phyloP scores from a whole-genome alignment of 2,797 vertebrate species.

The Coregonus sp. region DNA sequence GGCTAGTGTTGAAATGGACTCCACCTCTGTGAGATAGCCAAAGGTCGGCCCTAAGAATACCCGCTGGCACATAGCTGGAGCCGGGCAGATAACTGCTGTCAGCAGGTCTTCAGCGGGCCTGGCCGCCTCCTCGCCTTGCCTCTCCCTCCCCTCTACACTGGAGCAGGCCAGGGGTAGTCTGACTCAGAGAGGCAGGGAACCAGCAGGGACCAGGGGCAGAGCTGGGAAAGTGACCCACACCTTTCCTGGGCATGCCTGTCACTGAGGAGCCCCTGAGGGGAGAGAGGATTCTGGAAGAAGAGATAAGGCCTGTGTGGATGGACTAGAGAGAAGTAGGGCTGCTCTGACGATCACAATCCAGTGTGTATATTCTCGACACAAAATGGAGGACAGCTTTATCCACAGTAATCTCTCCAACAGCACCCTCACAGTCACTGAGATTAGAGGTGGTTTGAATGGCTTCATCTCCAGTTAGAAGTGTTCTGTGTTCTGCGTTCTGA shows the following conservation, averaged over 20 bases:
- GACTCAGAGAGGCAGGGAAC: background rate
- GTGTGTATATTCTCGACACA: background rate
- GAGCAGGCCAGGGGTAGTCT: no score
- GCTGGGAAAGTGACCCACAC: background rate
- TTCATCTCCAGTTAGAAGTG: no score
- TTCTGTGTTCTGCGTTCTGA: background rate
- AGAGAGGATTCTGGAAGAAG: background rate
- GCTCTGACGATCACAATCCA: background rate
- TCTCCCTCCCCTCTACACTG: background rate
- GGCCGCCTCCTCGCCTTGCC: background rate
- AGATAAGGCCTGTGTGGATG: no score
- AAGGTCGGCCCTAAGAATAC: slow-evolving; percentile 63
- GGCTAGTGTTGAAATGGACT: background rate
- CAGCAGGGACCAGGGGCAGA: background rate
- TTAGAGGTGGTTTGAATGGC: no score
- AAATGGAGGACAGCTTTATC: background rate
- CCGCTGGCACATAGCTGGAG: background rate
- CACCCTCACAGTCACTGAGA: no score
- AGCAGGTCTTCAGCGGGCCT: background rate
- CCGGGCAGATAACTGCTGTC: slow-evolving; percentile 1
- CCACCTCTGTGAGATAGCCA: slow-evolving; percentile 16
- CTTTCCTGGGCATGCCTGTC: background rate
- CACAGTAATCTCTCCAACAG: no score
- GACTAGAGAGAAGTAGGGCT: background rate
- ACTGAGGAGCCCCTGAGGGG: background rate